Conservation (phyloP, 2,888 invertebrate genomes). For the Urechis unicinctus region DNA sequence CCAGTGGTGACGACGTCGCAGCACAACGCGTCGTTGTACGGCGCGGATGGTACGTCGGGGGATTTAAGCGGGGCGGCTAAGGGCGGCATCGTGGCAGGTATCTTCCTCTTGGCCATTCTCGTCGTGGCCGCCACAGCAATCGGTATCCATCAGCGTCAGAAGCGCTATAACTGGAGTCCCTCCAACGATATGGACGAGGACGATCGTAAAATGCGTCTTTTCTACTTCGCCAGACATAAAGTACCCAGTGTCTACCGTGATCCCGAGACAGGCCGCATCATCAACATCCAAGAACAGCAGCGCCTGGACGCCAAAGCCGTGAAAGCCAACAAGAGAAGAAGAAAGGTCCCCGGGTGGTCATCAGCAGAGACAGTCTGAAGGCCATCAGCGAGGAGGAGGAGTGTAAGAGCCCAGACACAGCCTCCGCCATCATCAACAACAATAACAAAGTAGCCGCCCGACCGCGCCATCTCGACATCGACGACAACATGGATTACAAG, state of each 20-base stretch:
- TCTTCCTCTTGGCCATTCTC: constrained; percentile 1
- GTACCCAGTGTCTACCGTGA: neutral
- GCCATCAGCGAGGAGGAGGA: no score
- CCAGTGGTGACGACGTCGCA: constrained; percentile 1
- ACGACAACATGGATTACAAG: no score
- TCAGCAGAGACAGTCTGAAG: no score
- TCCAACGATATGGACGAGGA: neutral
- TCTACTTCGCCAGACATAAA: neutral
- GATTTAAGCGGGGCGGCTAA: neutral
- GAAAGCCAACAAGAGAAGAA: no score
- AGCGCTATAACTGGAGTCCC: constrained; percentile 8
- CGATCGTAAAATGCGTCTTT: neutral
- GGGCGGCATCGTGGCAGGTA: constrained; percentile 2
- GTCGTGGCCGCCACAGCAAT: constrained; percentile 1
- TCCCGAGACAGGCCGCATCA: neutral
- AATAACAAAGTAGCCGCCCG: no score
- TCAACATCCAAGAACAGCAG: neutral
- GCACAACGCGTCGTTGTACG: neutral
- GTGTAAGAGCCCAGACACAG: no score
- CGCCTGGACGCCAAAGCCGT: no score
- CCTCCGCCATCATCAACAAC: no score
- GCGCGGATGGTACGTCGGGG: neutral
- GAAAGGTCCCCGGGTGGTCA: no score
- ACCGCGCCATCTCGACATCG: no score
- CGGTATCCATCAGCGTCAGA: constrained; percentile 4